Percentiles rank a stretch among this genome's conserved stretches.
These are phyloP conservation scores for Melierax canorus DNA, from an alignment of 2,113 vertebrate species.

Conservation along the genomic window DNA sequence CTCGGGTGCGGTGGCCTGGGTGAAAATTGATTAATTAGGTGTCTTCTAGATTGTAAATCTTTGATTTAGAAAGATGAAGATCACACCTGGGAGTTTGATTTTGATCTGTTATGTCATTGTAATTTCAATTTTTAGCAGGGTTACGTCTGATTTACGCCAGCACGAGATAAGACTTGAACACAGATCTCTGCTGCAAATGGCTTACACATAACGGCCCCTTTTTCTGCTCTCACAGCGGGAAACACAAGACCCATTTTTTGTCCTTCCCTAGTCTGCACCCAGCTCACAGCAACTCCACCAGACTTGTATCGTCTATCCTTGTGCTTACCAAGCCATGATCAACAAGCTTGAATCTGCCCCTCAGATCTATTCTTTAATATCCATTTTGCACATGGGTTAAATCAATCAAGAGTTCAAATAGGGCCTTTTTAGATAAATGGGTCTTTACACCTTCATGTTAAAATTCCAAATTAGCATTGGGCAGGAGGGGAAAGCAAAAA, in stretches of 20 bases:
- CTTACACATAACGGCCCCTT: rapidly evolving
- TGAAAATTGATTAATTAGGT: neutral
- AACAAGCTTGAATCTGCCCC: neutral
- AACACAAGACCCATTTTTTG: neutral
- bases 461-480: neutral
- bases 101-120: no score
- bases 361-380: neutral
- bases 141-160: neutral
- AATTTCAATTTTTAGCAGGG: neutral
- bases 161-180: rapidly evolving
- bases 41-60: neutral
- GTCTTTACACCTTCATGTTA: neutral
- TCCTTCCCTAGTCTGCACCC: neutral
- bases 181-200: neutral
- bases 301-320: neutral
- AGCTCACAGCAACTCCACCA: neutral
- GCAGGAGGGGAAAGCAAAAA: neutral
- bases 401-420: neutral
- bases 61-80: neutral
- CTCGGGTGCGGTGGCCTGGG: rapidly evolving
- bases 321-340: neutral
- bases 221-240: neutral
- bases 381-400: neutral
- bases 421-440: neutral
- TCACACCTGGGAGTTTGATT: neutral